Conservation (phyloP, 1,140 invertebrate species). For the Galleria mellonella region DNA sequence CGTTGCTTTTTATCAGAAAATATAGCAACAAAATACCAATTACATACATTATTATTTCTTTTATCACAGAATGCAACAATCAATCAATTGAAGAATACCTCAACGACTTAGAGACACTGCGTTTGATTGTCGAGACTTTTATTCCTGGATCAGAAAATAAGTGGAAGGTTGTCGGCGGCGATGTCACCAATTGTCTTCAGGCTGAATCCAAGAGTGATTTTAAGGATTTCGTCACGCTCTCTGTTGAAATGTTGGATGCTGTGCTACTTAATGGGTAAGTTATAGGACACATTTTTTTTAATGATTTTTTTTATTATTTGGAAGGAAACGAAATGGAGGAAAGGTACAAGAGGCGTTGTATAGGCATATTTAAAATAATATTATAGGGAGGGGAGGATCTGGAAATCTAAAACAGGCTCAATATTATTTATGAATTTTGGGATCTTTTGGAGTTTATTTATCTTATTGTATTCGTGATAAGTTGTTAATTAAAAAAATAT, state of each 20-base stretch:
- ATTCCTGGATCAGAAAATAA: conserved; percentile 39
- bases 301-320: no score
- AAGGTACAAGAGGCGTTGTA: no score
- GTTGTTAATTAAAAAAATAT: neutral
- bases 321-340: no score
- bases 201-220: conserved; percentile 71
- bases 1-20: no score
- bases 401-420: no score
- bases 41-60: conserved; percentile 6
- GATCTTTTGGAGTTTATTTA: no score
- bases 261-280: conserved; percentile 80
- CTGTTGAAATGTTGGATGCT: conserved; percentile 73
- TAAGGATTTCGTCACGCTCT: conserved; percentile 73
- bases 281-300: no score
- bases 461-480: no score
- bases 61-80: conserved; percentile 60
- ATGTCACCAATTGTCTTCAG: conserved; percentile 60
- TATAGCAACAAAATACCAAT: no score
- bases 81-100: conserved; percentile 71
- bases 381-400: no score
- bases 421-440: no score
- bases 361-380: no score
- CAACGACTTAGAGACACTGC: conserved; percentile 74
- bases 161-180: conserved; percentile 71
- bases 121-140: conserved; percentile 76